These are phyloP conservation scores for Panagrolaimus sp. DNA, from an alignment of 1,140 invertebrate species.

Conservation along the genomic window DNA sequence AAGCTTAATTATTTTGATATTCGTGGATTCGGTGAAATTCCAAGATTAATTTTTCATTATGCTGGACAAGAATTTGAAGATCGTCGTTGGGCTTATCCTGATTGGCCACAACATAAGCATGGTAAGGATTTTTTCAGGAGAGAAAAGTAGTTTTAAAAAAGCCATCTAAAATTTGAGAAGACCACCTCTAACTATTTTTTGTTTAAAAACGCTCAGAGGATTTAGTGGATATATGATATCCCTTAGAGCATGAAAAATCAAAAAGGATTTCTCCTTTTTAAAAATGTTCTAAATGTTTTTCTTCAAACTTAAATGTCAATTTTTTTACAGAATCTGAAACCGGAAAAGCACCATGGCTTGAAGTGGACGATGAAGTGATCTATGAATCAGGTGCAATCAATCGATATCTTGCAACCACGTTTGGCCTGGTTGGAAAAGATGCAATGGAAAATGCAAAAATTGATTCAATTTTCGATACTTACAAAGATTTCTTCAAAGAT, in stretches of 20 bases:
- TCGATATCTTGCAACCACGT: neutral
- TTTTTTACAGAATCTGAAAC: neutral
- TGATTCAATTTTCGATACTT: neutral
- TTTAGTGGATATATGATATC: too few species aligned
- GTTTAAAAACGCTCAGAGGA: too few species aligned
- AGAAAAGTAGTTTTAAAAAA: too few species aligned
- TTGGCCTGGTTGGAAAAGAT: neutral
- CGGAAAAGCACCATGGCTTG: neutral
- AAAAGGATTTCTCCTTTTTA: too few species aligned
- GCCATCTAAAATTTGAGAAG: too few species aligned
- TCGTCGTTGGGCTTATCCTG: neutral
- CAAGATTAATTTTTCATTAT: neutral
- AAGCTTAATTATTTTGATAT: neutral
- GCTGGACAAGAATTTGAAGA: constrained; percentile 6
- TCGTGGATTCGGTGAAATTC: neutral
- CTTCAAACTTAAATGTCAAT: too few species aligned
- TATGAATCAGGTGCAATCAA: neutral
- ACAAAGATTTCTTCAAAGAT: neutral
- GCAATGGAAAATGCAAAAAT: neutral
- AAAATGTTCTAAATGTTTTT: too few species aligned
- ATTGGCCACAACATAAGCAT: neutral
- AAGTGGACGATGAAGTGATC: neutral
- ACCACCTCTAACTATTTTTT: too few species aligned
- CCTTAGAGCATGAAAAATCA: too few species aligned
- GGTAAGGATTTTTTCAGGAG: neutral